Base-by-base conservation (phyloP, 2,797 vertebrate genomes). In the Acipenser ruthenus region DNA sequence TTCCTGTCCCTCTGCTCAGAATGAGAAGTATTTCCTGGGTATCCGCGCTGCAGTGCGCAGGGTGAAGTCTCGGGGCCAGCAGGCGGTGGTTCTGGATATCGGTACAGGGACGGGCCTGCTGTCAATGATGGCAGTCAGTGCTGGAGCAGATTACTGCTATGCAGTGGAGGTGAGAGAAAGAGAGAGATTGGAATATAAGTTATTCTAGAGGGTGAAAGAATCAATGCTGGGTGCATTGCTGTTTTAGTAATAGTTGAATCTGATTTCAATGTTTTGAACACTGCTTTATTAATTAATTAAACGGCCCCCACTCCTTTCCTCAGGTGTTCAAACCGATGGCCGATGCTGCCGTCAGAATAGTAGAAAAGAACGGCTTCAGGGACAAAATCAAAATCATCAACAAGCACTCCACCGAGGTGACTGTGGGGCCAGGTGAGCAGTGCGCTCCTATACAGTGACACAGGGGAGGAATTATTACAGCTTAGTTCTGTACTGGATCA, bases 271-370 rank as follows among this genome's bases (percentile, higher is more conserved):
- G 18, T 18, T 18, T 37, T 37, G 37, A 5, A 37, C 37, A 37
- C 37, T 37, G 37, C 5, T 37, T 5, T 37, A 37, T 37, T 37
- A 37, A 37, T 37, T 37, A 37, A 37, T 37, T 37, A 37, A 37
- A 37, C 37, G 37, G 37, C 37, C 37, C 37, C 37, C 37, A 5
- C 37, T 37, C 37, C 37, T 37, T 37, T 4, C 37, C 37, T 37
- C 74, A 99, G 96, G 94, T 99, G 50, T 99, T 99, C 77, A 96
- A 90, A 70, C 97, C 97, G 49, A 99, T 95, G 95, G 94, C 97
- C 23, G 85, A 93, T 63, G 91, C 93, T n/a, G 96, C 97, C 50
- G 82, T 79, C 69, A 78, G 84, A 76, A 97, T 99, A 47, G 89
- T 95, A 72, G 77, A 91, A 80, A 92, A 89, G 75, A 99, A 99